phyloP scores from a whole-genome alignment of 1,140 invertebrate species.

The Euborellia annulipes region DNA sequence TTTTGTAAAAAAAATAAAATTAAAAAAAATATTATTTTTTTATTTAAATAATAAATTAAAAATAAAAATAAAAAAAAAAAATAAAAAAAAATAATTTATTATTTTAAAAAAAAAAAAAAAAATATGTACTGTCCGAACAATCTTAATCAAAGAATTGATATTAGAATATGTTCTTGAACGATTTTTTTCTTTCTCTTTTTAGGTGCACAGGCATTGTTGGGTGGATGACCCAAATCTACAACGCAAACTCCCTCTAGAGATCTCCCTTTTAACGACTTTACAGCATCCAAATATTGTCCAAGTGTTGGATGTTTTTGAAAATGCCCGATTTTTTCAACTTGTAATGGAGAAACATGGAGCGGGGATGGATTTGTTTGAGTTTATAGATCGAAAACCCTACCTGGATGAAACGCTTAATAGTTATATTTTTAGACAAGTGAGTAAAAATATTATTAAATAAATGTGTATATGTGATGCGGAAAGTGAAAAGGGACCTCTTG shows the following conservation, averaged over 20 bases:
- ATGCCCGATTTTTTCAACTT: constrained; percentile 53
- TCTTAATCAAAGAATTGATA: too few species aligned
- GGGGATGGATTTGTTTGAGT: constrained; percentile 66
- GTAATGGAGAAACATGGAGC: constrained; percentile 69
- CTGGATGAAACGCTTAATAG: constrained; percentile 53
- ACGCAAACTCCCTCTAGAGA: constrained; percentile 44
- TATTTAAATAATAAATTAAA: too few species aligned
- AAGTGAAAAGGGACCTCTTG: too few species aligned
- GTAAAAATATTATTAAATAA: not conserved
- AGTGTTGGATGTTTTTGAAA: constrained; percentile 56
- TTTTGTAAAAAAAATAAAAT: too few species aligned
- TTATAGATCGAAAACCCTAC: constrained; percentile 50
- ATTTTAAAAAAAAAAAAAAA: too few species aligned
- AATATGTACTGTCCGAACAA: too few species aligned
- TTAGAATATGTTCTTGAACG: too few species aligned
- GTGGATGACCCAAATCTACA: constrained; percentile 35
- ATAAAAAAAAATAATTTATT: too few species aligned
- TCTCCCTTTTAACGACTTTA: constrained; percentile 43
- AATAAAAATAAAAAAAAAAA: too few species aligned
- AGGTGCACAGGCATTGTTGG: constrained; percentile 48
- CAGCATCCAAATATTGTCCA: constrained; percentile 55
- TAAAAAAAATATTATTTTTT: too few species aligned
- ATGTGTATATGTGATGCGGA: too few species aligned
- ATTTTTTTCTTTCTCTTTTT: too few species aligned
- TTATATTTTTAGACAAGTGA: constrained; percentile 58